Evolutionary conservation across 35 echinoderm and acorn worm genomes (phyloP).

Genomic region (Anneissia japonica): DNA sequence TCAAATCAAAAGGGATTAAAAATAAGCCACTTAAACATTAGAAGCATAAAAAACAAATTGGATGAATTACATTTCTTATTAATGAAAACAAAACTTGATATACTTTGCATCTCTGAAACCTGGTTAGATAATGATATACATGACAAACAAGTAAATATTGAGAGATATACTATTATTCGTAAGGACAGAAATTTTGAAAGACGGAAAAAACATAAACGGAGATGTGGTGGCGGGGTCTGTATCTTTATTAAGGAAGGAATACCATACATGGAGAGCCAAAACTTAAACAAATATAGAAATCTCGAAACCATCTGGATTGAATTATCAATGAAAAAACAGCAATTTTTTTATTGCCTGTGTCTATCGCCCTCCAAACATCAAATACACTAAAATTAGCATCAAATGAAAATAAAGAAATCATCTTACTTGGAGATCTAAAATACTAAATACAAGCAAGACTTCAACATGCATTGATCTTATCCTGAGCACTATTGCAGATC

Average conservation of each 20-base stretch:
- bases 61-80: background rate
- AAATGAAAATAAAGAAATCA: background rate
- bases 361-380: no score
- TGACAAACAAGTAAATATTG: background rate
- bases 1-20: background rate
- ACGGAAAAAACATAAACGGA: no score
- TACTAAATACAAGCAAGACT: background rate
- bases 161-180: no score
- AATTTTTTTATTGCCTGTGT: no score
- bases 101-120: conserved; percentile 5
- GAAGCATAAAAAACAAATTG: background rate
- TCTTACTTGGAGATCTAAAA: background rate
- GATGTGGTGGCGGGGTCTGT: no score
- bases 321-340: no score
- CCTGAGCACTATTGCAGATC: background rate
- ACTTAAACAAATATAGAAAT: no score
- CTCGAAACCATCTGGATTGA: no score
- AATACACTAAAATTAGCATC: no score
- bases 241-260: no score
- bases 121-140: background rate
- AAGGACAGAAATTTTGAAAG: no score
- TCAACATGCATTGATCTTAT: background rate
- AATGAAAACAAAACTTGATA: background rate
- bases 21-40: conserved; percentile 7
- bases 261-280: no score